These are phyloP conservation scores for Tenthredo mesomela DNA, from an alignment of 2,888 invertebrate genomes.

Conservation along the genomic window DNA sequence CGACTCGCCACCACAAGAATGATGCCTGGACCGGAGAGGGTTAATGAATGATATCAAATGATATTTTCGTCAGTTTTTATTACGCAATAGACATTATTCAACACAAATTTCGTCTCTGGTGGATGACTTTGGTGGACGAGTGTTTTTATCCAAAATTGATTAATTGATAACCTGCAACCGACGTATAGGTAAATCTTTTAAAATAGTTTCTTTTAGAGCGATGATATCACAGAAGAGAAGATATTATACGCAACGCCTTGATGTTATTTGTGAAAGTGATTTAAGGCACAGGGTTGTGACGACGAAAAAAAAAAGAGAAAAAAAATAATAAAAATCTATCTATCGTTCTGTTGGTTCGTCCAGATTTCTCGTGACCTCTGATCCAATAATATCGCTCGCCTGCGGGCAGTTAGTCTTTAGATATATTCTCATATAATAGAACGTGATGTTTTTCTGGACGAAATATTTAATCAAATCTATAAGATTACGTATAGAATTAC, in stretches of 20 bases:
- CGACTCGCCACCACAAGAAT: slow-evolving; percentile 24
- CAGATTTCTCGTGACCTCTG: slow-evolving; percentile 26
- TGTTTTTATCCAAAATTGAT: background rate
- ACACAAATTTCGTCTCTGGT: background rate
- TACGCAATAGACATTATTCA: background rate
- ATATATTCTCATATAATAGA: background rate
- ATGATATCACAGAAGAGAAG: background rate
- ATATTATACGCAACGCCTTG: slow-evolving; percentile 16
- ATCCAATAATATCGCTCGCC: slow-evolving; percentile 31
- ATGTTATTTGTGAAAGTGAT: slow-evolving; percentile 28
- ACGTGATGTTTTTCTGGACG: background rate
- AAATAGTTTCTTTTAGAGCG: background rate
- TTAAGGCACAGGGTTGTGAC: background rate
- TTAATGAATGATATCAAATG: slow-evolving; percentile 24
- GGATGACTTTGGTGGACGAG: background rate
- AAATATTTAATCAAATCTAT: slow-evolving; percentile 13
- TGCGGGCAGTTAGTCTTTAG: slow-evolving; percentile 24
- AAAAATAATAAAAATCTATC: slow-evolving; percentile 23
- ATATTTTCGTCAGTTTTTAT: background rate
- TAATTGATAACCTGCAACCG: background rate
- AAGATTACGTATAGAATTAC: slow-evolving; percentile 1
- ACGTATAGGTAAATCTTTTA: background rate
- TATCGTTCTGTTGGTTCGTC: slow-evolving; percentile 13
- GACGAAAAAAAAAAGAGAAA: background rate
- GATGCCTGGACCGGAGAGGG: slow-evolving; percentile 5